Conservation (phyloP, 2,113 vertebrate species). For the Tursiops truncatus region DNA sequence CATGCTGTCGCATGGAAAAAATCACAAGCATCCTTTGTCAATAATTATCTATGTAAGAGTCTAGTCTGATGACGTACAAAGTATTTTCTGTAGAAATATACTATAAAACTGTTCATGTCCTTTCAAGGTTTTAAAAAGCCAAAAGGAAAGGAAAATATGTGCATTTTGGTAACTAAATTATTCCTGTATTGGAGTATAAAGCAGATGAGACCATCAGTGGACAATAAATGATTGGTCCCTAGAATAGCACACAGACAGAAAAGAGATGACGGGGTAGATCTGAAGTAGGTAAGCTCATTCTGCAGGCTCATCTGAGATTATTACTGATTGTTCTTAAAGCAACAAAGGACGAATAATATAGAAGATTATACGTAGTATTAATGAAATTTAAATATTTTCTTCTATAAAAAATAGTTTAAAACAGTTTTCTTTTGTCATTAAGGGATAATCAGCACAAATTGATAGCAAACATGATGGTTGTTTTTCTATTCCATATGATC, state of each 20-base stretch:
- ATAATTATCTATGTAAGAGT: conserved; percentile 61
- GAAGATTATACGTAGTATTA: conserved; percentile 29
- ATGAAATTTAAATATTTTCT: conserved; percentile 54
- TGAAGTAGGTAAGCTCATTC: not conserved
- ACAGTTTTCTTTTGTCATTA: conserved; percentile 34
- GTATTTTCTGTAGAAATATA: conserved; percentile 70
- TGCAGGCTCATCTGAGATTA: not conserved
- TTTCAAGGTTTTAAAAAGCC: conserved; percentile 47
- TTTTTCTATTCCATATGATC: not conserved
- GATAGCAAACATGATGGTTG: not conserved
- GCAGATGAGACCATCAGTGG: conserved; percentile 10
- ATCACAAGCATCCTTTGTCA: conserved; percentile 78
- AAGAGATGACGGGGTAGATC: not conserved
- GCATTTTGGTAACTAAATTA: conserved; percentile 51
- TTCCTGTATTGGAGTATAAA: conserved; percentile 27
- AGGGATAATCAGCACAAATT: conserved; percentile 47
- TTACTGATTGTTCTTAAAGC: not conserved
- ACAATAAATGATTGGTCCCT: not conserved
- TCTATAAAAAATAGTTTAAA: conserved; percentile 19
- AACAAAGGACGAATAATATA: not conserved
- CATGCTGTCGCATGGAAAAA: conserved; percentile 81
- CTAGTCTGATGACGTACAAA: conserved; percentile 67
- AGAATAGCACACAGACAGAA: not conserved
- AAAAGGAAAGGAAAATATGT: conserved; percentile 61
- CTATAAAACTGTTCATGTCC: conserved; percentile 57